Conservation (phyloP, 2,888 invertebrate species). For the Nemapogon koenigi region DNA sequence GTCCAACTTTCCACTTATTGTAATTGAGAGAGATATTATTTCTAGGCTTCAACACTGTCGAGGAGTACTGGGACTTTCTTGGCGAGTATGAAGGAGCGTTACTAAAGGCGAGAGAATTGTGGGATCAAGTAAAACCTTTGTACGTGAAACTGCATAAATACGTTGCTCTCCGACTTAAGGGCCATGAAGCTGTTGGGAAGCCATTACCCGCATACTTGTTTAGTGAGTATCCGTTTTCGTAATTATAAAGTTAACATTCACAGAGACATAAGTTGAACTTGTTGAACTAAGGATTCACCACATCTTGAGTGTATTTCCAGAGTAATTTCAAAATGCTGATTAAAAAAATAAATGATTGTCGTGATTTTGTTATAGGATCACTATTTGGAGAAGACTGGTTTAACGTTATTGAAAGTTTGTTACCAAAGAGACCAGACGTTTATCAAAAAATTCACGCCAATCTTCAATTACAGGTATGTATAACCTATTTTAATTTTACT, state of each 20-base stretch:
- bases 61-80: constrained; percentile 63
- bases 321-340: no score
- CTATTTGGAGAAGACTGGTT: constrained; percentile 67
- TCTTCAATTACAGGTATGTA: constrained; percentile 49
- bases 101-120: constrained; percentile 54
- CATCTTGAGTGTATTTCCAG: no score
- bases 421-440: constrained; percentile 60
- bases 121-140: constrained; percentile 60
- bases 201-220: constrained; percentile 56
- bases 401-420: constrained; percentile 55
- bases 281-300: no score
- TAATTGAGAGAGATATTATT: background rate
- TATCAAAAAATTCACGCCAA: constrained; percentile 53
- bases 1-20: background rate
- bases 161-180: constrained; percentile 49
- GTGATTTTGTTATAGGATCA: constrained; percentile 40
- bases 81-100: constrained; percentile 58
- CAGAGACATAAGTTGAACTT: no score
- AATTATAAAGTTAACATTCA: no score
- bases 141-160: constrained; percentile 63
- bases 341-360: no score
- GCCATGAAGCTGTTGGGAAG: constrained; percentile 48
- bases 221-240: constrained; percentile 54
- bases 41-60: constrained; percentile 41
- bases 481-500: background rate